These are phyloP conservation scores for Drosophila grimshawi DNA, from an alignment of 1,140 invertebrate genomes.

Conservation along the genomic window DNA sequence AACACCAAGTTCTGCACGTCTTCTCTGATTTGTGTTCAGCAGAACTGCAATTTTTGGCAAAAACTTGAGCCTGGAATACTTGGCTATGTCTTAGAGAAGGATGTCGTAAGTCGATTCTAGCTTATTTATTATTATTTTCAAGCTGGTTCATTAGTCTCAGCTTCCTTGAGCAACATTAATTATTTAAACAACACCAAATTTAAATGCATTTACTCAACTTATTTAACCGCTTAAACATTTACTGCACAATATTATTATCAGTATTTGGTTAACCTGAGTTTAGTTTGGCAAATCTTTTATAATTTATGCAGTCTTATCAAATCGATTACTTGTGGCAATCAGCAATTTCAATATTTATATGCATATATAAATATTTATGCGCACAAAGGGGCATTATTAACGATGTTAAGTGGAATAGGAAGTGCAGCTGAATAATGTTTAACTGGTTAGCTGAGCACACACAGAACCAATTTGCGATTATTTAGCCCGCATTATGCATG, in stretches of 20 bases:
- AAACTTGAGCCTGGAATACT: too few relatives aligned
- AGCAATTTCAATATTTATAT: conserved; percentile 21
- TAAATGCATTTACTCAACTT: background rate
- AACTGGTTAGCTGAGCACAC: background rate
- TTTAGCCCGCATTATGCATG: conserved; percentile 30
- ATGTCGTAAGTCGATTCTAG: too few relatives aligned
- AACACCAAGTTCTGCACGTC: too few relatives aligned
- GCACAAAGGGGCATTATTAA: conserved; percentile 21
- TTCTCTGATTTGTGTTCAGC: too few relatives aligned
- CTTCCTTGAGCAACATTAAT: background rate
- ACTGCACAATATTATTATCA: background rate
- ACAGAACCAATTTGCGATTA: background rate
- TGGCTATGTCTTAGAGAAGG: too few relatives aligned
- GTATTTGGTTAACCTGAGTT: conserved; percentile 6
- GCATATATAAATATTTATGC: conserved; percentile 4
- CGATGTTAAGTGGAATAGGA: conserved; percentile 4
- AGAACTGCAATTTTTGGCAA: too few relatives aligned
- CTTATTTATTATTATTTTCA: too few relatives aligned
- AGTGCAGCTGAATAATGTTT: conserved; percentile 19
- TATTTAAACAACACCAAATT: background rate
- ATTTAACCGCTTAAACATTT: background rate
- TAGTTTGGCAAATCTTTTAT: background rate
- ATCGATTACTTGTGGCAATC: conserved; percentile 2
- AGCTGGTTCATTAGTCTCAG: too few relatives aligned
- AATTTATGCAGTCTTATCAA: conserved; percentile 1